Percentiles rank a stretch among this genome's conserved stretches.
Conservation (phyloP, 2,888 invertebrate genomes). For the Heteromurus nitidus region DNA sequence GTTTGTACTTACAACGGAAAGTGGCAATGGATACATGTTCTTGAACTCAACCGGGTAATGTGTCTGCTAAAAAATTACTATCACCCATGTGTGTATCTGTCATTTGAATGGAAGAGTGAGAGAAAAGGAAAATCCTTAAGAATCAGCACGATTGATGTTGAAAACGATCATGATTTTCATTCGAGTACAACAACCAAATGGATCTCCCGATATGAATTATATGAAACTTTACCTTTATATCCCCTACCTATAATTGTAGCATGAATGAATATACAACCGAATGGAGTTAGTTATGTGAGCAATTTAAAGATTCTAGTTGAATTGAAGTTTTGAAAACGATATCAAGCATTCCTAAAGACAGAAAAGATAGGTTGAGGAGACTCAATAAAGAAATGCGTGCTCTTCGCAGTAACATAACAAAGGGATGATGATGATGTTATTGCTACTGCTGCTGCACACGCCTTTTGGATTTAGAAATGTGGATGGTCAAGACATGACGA, state of each 20-base stretch:
- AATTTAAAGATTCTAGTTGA: background rate
- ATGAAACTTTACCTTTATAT: background rate
- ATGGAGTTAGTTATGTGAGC: constrained; percentile 3
- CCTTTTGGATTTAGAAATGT: constrained; percentile 1
- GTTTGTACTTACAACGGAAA: too few relatives aligned
- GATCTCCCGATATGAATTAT: constrained; percentile 13
- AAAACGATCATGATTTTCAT: constrained; percentile 58
- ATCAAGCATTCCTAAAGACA: constrained; percentile 9
- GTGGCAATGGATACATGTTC: too few relatives aligned
- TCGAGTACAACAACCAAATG: constrained; percentile 39
- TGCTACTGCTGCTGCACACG: constrained; percentile 42
- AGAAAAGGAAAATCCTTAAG: background rate
- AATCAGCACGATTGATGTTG: constrained; percentile 37
- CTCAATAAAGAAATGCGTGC: constrained; percentile 18
- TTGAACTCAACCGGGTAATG: background rate
- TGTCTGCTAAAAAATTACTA: background rate
- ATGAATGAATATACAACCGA: background rate
- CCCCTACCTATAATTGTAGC: background rate
- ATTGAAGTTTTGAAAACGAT: background rate
- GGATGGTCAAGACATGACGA: constrained; percentile 47
- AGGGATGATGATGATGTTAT: constrained; percentile 2
- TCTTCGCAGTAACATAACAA: background rate
- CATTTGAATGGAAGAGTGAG: background rate
- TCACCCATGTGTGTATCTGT: background rate
- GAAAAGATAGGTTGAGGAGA: too few relatives aligned